phyloP scores from a whole-genome alignment of 2,888 invertebrate genomes.

The Ypsolopha scabrella region DNA sequence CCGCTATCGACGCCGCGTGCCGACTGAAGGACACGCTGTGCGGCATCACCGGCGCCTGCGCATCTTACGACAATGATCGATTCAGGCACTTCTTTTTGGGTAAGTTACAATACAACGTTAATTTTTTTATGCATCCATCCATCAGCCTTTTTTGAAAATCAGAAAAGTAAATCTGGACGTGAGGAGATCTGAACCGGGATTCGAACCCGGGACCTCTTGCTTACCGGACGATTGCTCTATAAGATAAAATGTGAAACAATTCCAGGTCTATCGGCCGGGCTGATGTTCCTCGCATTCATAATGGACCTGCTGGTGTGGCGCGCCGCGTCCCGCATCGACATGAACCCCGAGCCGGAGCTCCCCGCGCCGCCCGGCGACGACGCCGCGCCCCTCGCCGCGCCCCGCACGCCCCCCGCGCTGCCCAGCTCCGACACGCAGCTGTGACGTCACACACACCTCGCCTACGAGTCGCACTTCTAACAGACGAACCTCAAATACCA shows the following conservation, averaged over 20 bases:
- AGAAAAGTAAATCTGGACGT: too few relatives aligned
- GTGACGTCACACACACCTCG: slow-evolving; percentile 26
- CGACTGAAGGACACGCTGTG: slow-evolving; percentile 88
- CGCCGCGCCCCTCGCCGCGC: slow-evolving; percentile 13
- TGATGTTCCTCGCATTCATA: slow-evolving; percentile 88
- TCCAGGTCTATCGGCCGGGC: slow-evolving; percentile 85
- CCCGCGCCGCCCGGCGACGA: slow-evolving; percentile 9
- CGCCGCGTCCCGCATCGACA: slow-evolving; percentile 85
- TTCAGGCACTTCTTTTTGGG: slow-evolving; percentile 90
- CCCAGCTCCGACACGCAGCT: slow-evolving; percentile 39
- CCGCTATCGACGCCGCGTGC: slow-evolving; percentile 92
- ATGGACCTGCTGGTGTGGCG: slow-evolving; percentile 92
- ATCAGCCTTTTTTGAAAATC: too few relatives aligned
- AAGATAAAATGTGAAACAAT: slow-evolving; percentile 9
- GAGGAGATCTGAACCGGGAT: too few relatives aligned
- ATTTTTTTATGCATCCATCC: background rate
- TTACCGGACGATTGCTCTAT: too few relatives aligned
- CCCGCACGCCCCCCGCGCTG: slow-evolving; percentile 11
- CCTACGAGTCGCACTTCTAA: slow-evolving; percentile 43
- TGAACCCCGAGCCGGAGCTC: slow-evolving; percentile 56
- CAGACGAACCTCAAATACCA: background rate
- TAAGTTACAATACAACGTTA: slow-evolving; percentile 26
- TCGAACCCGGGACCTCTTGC: too few relatives aligned
- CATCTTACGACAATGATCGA: slow-evolving; percentile 86
- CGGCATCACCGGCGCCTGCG: slow-evolving; percentile 86